Base-by-base conservation (phyloP, 1,140 invertebrate genomes). In the Neotoxoptera formosana region DNA sequence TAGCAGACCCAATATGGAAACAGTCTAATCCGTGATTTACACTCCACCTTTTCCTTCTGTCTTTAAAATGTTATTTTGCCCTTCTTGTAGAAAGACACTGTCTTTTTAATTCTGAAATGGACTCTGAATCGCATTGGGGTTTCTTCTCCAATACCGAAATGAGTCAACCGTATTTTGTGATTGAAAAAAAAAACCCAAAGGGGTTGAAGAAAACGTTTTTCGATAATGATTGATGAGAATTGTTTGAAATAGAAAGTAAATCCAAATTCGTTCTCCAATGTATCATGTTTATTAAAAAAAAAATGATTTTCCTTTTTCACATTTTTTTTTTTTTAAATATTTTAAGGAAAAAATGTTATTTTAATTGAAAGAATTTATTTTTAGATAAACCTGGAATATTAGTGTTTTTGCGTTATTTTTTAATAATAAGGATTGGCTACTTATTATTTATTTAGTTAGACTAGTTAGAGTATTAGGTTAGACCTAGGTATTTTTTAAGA, bases 21-120 rank as follows among this genome's bases (percentile, higher is more conserved):
- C 76, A 14, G 91, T 41, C n/a, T 84, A 93, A 93, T 83, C 76
- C 91, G 81, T 93, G 47, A 93, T 93, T 93, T 86, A 93, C 67
- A 51, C 67, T 86, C 48, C 81, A 41, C 91, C 48, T 51, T 53
- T 92, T 51, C 47, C 76, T 51, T 53, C 67, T 92, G 60, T 83
- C 60, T 48, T 48, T 56, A 56, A 56, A 89, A 89, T 89, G 88
- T 34, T 36, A 89, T 89, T 53, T 41, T 11, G 21, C 17, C 45
- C 48, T 53, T 89, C 34, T 56, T 41, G 51, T 53, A 41, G 88
- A 56, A 56, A 89, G 88, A 25, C n/a, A 36, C 88, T 56, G 53
- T 89, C 48, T 89, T 53, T 89, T 53, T 53, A 89, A 56, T 89
- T 89, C 88, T 56, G 88, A 21, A 89, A 89, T 56, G 48, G 48